Conservation (phyloP, 2,888 invertebrate species). For the Patella ulyssiponensis region DNA sequence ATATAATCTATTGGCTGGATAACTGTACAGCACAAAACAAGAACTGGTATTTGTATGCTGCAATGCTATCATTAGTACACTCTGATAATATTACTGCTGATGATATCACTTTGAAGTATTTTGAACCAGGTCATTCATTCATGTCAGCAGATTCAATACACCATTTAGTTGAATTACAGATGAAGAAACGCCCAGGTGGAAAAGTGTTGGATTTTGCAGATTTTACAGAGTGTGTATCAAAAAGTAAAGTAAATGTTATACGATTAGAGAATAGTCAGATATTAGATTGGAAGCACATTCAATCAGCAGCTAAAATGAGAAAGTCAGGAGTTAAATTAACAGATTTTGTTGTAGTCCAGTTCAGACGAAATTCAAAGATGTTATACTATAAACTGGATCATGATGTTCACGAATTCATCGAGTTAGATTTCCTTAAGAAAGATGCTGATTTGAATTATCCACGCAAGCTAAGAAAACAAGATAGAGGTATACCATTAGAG, state of each 20-base stretch:
- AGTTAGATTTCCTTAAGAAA: no score
- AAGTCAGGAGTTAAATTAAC: background rate
- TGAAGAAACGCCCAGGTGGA: background rate
- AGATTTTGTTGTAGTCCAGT: background rate
- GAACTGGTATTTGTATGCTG: conserved; percentile 12
- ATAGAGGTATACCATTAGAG: no score
- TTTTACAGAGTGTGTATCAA: background rate
- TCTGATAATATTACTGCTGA: background rate
- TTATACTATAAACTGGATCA: background rate
- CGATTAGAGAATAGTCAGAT: background rate
- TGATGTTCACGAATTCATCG: background rate
- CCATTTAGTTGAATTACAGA: conserved; percentile 15
- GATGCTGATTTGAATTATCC: no score
- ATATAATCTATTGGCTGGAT: background rate
- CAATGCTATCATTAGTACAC: conserved; percentile 18
- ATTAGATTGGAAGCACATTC: background rate
- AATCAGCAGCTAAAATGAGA: background rate
- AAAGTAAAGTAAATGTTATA: no score
- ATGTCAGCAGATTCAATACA: conserved; percentile 25
- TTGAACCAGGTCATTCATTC: conserved; percentile 23
- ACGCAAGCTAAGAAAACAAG: no score
- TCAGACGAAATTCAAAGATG: background rate
- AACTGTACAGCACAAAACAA: conserved; percentile 9
- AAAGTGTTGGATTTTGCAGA: conserved; percentile 22
- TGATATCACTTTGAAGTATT: conserved; percentile 18